phyloP scores from a whole-genome alignment of 2,888 invertebrate species.

The Pilophorus perplexus region DNA sequence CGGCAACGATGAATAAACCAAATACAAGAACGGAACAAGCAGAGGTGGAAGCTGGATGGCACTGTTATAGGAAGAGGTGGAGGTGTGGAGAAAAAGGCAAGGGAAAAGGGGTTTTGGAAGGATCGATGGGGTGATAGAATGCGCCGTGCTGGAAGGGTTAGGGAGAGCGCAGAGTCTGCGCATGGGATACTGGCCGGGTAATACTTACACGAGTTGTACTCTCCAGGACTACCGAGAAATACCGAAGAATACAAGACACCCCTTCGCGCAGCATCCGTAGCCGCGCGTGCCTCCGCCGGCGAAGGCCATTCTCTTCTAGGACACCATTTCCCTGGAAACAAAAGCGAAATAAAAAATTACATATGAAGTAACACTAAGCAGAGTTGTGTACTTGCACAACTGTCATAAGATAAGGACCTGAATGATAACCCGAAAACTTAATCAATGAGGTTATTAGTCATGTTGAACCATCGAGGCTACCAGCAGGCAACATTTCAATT shows the following conservation, averaged over 20 bases:
- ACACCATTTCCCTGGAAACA: slow-evolving; percentile 84
- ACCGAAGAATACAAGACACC: slow-evolving; percentile 86
- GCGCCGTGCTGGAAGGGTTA: slow-evolving; percentile 49
- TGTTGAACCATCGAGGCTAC: no score
- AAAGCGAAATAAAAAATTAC: slow-evolving; percentile 44
- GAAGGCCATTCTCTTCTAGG: slow-evolving; percentile 84
- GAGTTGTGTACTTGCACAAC: no score
- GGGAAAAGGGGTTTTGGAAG: slow-evolving; percentile 4
- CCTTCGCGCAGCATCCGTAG: slow-evolving; percentile 73
- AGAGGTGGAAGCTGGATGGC: slow-evolving; percentile 20
- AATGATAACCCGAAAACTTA: no score
- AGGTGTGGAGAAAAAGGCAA: slow-evolving; percentile 45
- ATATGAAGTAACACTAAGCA: no score
- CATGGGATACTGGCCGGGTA: no score
- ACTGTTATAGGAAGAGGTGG: slow-evolving; percentile 47
- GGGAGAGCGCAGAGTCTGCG: slow-evolving; percentile 34
- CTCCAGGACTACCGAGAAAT: slow-evolving; percentile 83
- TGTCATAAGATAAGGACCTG: no score
- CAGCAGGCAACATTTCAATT: no score
- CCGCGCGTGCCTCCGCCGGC: slow-evolving; percentile 73
- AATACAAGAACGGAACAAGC: slow-evolving; percentile 24
- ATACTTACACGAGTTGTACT: slow-evolving; percentile 51
- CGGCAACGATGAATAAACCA: slow-evolving; percentile 44
- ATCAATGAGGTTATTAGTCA: no score
- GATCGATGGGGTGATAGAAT: slow-evolving; percentile 45